Evolutionary conservation across 2,888 invertebrate species (phyloP), one percentile per base, ranked within the genome.

Genomic region (Rhamphomyia laevipes): DNA sequence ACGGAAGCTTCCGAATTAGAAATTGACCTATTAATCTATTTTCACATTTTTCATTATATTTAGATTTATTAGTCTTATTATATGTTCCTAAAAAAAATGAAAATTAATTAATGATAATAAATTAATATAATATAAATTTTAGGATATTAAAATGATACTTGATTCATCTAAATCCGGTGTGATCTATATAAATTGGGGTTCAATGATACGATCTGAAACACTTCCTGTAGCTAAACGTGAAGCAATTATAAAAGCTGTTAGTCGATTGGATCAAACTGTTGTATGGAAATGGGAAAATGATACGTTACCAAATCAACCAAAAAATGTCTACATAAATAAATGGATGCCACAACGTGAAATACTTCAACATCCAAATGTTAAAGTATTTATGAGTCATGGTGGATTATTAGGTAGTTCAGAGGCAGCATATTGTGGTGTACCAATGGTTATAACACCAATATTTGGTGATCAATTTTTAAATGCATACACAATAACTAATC

Each of bases 261-360:
- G 69, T 0, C 68, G 71, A 38, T 63, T 83, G 30, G 57, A 61
- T 13, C 75, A 78, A 57, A 74, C 72, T 42, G 77, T 84, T 37
- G 59, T 84, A 16, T 82, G 82, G 82, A 83, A 82, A 68, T 78
- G 77, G 72, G 80, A 80, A 56, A 77, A 73, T 55, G 76, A 78
- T 7, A 67, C 71, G 1, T 61, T 78, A 58, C 70, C 73, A 2
- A 71, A 68, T 45, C 70, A 76, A 52, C 77, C 81, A 1, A 62
- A 67, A 4, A 84, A 85, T 61, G 73, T 84, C 2, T 69, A 77
- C 61, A 62, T 77, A 10, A 72, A 68, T 47, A 74, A 77, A 48
- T 86, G 84, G 84, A 65, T 82, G 63, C 82, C 84, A 1, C 85
- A 86, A 58, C 74, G 75, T 48, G 81, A 82, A 59, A 71, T 85